A percentile compares a stretch with the other conserved stretches of the same genome.
Conservation (phyloP, 2,888 invertebrate genomes). For the Drosophila nigritarsus region DNA sequence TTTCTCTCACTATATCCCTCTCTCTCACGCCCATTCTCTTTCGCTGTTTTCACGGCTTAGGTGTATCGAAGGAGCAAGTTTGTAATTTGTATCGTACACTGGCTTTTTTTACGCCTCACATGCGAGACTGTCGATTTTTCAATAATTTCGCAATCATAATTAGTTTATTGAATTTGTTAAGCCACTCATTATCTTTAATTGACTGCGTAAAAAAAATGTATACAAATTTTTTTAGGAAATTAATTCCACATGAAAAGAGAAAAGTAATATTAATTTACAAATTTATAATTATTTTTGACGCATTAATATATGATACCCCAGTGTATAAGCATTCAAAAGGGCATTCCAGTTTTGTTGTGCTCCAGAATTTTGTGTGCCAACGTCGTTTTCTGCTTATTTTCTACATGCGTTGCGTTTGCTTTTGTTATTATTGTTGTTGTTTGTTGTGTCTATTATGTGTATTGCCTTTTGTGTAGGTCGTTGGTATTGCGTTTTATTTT, state of each 20-base stretch:
- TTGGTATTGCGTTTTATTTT: conserved; percentile 56
- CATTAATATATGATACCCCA: background rate
- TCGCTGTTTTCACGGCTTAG: conserved; percentile 47
- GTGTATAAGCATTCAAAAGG: conserved; percentile 1
- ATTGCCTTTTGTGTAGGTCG: conserved; percentile 72
- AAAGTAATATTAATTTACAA: background rate
- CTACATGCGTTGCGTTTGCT: conserved; percentile 47
- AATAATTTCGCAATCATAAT: conserved; percentile 12
- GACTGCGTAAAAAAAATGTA: background rate
- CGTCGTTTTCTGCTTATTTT: conserved; percentile 5
- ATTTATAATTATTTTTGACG: background rate
- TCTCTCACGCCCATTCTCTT: background rate
- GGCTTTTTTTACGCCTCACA: conserved; percentile 21
- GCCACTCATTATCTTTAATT: background rate
- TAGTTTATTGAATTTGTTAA: background rate
- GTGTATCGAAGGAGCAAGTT: conserved; percentile 78
- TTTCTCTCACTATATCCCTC: conserved; percentile 5
- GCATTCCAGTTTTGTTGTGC: conserved; percentile 36
- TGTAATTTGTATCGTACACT: conserved; percentile 74
- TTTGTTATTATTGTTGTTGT: conserved; percentile 36
- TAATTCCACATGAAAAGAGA: background rate
- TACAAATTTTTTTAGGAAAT: background rate
- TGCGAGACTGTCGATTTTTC: conserved; percentile 4
- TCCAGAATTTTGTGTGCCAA: background rate
- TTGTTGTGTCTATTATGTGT: conserved; percentile 63